These are phyloP conservation scores for Antedon mediterranea DNA, from an alignment of 53 echinoderm and acorn worm species.

Conservation along the genomic window DNA sequence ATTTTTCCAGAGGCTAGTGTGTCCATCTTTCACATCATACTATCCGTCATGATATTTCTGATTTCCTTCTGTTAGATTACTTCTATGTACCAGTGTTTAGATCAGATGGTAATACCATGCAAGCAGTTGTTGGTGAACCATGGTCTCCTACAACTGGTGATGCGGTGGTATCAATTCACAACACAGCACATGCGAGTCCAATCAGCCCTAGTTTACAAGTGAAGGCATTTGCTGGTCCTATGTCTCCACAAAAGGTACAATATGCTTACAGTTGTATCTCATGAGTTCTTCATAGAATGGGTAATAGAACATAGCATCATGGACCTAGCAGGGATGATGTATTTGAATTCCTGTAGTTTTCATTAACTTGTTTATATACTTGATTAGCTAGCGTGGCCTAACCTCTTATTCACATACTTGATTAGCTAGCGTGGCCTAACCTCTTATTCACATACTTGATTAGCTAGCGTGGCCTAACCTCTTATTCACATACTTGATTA, in stretches of 20 bases:
- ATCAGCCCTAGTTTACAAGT: constrained; percentile 35
- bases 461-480: too few relatives aligned
- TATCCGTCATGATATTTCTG: not conserved
- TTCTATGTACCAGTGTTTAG: constrained; percentile 62
- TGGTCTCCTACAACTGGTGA: constrained; percentile 65
- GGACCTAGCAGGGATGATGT: too few relatives aligned
- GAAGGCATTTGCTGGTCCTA: constrained; percentile 73
- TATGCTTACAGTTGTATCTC: not conserved
- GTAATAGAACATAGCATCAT: too few relatives aligned
- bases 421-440: too few relatives aligned
- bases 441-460: too few relatives aligned
- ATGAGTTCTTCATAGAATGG: not conserved
- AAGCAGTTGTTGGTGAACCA: constrained; percentile 66
- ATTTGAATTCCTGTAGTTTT: too few relatives aligned
- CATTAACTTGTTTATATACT: too few relatives aligned
- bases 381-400: too few relatives aligned
- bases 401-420: too few relatives aligned
- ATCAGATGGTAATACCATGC: constrained; percentile 57
- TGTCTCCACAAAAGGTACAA: constrained; percentile 72
- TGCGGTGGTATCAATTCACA: constrained; percentile 38
- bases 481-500: too few relatives aligned
- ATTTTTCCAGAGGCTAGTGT: too few relatives aligned
- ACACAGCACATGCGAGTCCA: constrained; percentile 45
- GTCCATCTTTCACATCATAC: too few relatives aligned
- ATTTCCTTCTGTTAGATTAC: constrained; percentile 23